Evolutionary conservation across 2,797 vertebrate genomes (phyloP).

Genomic region (Leuciscus waleckii): DNA sequence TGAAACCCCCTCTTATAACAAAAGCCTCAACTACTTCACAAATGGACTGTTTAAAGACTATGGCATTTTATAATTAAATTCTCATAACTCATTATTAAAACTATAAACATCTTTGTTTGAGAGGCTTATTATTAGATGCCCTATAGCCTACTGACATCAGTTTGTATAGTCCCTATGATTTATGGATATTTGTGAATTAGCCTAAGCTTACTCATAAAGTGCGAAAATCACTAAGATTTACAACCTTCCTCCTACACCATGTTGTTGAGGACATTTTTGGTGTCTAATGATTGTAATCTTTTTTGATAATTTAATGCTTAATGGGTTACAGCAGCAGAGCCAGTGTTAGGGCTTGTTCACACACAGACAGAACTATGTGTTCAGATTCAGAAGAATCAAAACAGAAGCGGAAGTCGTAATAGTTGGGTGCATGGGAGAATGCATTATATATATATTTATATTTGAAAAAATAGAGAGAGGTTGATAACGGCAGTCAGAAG

Average conservation of each 20-base stretch:
- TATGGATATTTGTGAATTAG: background rate
- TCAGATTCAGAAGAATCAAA: no score
- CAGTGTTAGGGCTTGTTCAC: no score
- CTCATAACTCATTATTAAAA: background rate
- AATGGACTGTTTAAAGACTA: background rate
- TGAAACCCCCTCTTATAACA: background rate
- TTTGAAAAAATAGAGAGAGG: no score
- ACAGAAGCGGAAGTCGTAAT: no score
- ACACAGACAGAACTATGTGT: no score
- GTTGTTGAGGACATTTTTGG: background rate
- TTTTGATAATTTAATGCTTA: background rate
- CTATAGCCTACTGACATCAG: background rate
- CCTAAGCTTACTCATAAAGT: background rate
- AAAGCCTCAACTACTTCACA: background rate
- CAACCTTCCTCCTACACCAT: constrained; percentile 3
- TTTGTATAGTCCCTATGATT: constrained; percentile 9
- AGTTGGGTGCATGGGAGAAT: no score
- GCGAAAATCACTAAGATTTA: background rate
- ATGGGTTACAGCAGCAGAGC: constrained; percentile 2
- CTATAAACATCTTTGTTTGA: constrained; percentile 16
- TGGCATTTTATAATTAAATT: constrained; percentile 9
- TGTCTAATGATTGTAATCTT: background rate
- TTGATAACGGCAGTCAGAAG: no score
- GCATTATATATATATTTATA: no score
- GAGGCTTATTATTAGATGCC: background rate